Evolutionary conservation across 1,140 invertebrate species (phyloP), one percentile per base, ranked within the genome.

Genomic region (Pseudomyrmex flavicornis): DNA sequence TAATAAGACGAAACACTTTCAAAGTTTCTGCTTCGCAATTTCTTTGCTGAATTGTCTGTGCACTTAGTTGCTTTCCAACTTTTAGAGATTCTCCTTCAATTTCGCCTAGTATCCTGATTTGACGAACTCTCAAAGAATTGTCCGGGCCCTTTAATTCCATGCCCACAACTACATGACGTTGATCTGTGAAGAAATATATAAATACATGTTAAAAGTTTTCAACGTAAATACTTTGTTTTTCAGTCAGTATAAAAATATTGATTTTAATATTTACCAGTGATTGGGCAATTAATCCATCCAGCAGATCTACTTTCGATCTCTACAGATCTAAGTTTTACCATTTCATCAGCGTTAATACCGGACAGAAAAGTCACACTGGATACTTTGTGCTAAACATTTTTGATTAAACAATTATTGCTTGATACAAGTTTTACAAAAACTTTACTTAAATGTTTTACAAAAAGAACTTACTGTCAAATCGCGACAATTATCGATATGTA

Each of bases 1-100:
- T 99, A 7, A 99, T 97, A 1, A 99, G 95, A n/a, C 98, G 95
- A 92, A 99, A 99, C 0, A 99, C 98, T 90, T 97, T 96, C 10
- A 99, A 94, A 0, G 98, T 99, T 94, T 99, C 98, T 13, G 97
- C 95, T 95, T 99, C 98, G 90, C 98, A 98, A 91, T 98, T 97
- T 69, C 96, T 95, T 89, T 98, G 97, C 77, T 98, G 97, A 48
- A 98, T 97, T n/a, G 95, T 95, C 15, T 94, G 85, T 0, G 95
- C 93, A 86, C 90, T 95, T 50, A 95, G 90, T 82, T 95, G 94
- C 88, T 95, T 95, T 13, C 95, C 93, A 61, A 95, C 80, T 92
- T 95, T 95, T 26, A 95, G 83, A 0, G 93, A 92, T 90, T 96
- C 95, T 17, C 95, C 95, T 85, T 95, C 95, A 1, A 95, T 92